These are phyloP conservation scores for Lycorma delicatula DNA, from an alignment of 1,140 invertebrate genomes.

Conservation along the genomic window DNA sequence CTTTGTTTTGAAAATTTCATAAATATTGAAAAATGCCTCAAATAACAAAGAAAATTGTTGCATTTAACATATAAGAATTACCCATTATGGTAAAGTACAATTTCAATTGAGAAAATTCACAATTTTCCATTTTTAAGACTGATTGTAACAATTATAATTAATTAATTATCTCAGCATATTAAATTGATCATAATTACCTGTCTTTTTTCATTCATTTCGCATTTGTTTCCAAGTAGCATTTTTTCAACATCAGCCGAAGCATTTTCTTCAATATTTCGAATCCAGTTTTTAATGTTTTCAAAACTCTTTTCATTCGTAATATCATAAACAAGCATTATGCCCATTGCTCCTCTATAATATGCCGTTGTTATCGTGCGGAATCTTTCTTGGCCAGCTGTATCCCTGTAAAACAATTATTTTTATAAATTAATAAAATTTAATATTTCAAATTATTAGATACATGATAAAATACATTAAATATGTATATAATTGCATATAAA, in stretches of 20 bases:
- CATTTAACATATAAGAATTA: not conserved
- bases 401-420: too few relatives aligned
- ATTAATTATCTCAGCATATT: too few relatives aligned
- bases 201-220: conserved; percentile 82
- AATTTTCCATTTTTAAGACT: too few relatives aligned
- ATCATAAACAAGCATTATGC: conserved; percentile 98
- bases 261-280: conserved; percentile 96
- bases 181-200: conserved; percentile 53
- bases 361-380: conserved; percentile 98
- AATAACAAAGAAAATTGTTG: too few relatives aligned
- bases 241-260: conserved; percentile 90
- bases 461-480: too few relatives aligned
- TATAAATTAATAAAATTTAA: too few relatives aligned
- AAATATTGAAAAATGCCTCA: too few relatives aligned
- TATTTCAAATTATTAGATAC: too few relatives aligned
- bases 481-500: too few relatives aligned
- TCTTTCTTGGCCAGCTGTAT: conserved; percentile 92
- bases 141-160: too few relatives aligned
- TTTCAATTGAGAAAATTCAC: not conserved
- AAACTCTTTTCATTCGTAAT: conserved; percentile 98
- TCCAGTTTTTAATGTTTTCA: conserved; percentile 98
- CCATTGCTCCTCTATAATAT: conserved; percentile 97
- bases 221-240: conserved; percentile 93
- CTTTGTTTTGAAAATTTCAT: too few relatives aligned
- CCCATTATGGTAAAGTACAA: too few relatives aligned